A percentile compares a stretch with the other conserved stretches of the same genome.
These are phyloP conservation scores for Araneus ventricosus DNA, from an alignment of 1,140 invertebrate genomes.

Conservation along the genomic window DNA sequence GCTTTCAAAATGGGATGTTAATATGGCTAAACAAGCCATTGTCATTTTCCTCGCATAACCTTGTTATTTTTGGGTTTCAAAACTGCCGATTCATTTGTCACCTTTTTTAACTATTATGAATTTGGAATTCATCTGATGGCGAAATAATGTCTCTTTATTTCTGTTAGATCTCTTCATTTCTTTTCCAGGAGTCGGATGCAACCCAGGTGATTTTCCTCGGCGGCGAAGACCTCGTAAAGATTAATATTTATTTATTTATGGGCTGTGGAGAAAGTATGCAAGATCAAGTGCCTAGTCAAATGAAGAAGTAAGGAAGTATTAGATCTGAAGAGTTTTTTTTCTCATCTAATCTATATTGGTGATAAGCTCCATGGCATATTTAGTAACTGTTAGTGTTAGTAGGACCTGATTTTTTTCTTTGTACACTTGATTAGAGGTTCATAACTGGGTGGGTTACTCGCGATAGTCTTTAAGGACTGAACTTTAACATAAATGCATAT, in stretches of 20 bases:
- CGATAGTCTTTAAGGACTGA: background rate
- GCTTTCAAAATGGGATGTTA: too few relatives aligned
- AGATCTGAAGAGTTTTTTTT: constrained; percentile 63
- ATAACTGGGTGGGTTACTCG: background rate
- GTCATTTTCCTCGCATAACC: too few relatives aligned
- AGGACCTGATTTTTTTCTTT: constrained; percentile 29
- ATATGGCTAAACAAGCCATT: too few relatives aligned
- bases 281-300: constrained; percentile 74
- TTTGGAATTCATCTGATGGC: too few relatives aligned
- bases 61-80: too few relatives aligned
- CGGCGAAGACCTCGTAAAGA: constrained; percentile 74
- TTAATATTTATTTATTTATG: constrained; percentile 37
- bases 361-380: constrained; percentile 51
- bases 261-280: constrained; percentile 20
- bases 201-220: constrained; percentile 65
- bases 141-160: too few relatives aligned
- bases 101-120: too few relatives aligned
- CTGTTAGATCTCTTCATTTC: too few relatives aligned
- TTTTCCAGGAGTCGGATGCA: constrained; percentile 42
- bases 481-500: background rate
- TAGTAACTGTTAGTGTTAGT: constrained; percentile 46
- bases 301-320: constrained; percentile 56
- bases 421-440: constrained; percentile 40
- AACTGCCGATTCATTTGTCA: too few relatives aligned
- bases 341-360: constrained; percentile 26